These are phyloP conservation scores for Sardina pilchardus DNA, from an alignment of 2,113 vertebrate genomes.

Conservation along the genomic window DNA sequence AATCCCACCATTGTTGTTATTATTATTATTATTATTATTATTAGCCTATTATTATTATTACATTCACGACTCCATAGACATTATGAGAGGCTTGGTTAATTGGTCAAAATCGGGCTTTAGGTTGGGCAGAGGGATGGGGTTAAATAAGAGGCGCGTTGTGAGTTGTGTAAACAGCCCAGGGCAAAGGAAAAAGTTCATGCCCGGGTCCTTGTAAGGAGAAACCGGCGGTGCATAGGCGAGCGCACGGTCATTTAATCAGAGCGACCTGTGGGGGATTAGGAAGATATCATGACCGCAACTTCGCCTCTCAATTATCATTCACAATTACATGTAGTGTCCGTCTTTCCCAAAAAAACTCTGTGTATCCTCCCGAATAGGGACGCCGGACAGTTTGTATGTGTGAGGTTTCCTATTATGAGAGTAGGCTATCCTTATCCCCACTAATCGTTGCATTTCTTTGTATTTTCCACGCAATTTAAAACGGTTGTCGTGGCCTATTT, in stretches of 20 bases:
- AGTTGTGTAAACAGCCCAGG: slow-evolving; percentile 76
- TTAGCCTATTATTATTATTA: slow-evolving; percentile 18
- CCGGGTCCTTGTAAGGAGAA: slow-evolving; percentile 78
- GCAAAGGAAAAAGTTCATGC: slow-evolving; percentile 82
- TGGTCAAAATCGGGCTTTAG: slow-evolving; percentile 54
- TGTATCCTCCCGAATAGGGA: neutral
- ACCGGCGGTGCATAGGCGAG: slow-evolving; percentile 60
- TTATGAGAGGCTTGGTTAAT: slow-evolving; percentile 25
- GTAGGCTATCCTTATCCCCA: neutral
- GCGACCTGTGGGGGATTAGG: slow-evolving; percentile 68
- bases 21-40: neutral
- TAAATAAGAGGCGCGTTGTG: slow-evolving; percentile 68
- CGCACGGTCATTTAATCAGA: slow-evolving; percentile 74
- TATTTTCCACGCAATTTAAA: neutral
- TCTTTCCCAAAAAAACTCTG: neutral
- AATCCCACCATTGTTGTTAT: neutral
- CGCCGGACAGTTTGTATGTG: neutral
- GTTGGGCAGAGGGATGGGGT: slow-evolving; percentile 65
- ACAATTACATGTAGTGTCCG: slow-evolving; percentile 55
- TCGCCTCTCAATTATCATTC: slow-evolving; percentile 63
- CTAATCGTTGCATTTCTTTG: neutral
- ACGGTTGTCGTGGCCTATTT: neutral
- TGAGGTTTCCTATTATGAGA: neutral
- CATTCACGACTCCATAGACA: neutral
- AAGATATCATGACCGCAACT: slow-evolving; percentile 63